These are phyloP conservation scores for Gobio occitaniae DNA, from an alignment of 2,797 vertebrate species.

Conservation along the genomic window DNA sequence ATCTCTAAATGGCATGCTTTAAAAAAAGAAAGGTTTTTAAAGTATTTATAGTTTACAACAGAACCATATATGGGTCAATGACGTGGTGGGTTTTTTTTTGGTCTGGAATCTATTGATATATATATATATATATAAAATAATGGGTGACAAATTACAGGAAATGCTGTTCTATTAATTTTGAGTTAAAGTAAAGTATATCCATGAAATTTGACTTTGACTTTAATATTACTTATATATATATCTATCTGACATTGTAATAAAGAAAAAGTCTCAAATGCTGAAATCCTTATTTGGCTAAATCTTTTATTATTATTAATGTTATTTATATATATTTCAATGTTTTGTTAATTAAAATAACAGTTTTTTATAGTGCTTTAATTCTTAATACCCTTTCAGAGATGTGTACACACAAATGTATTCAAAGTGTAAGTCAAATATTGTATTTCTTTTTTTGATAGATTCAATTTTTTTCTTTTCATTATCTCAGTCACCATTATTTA, in stretches of 20 bases:
- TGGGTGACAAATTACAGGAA: neutral
- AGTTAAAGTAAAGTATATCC: too few species aligned
- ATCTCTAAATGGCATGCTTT: neutral
- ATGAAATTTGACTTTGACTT: too few species aligned
- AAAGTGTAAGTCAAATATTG: neutral
- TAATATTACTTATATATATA: too few species aligned
- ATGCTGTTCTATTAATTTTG: neutral
- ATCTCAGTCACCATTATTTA: neutral
- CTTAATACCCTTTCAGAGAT: neutral
- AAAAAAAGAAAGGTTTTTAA: neutral
- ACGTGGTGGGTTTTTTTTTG: neutral
- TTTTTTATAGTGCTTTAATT: neutral
- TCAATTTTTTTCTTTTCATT: neutral
- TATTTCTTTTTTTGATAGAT: neutral
- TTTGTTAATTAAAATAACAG: neutral
- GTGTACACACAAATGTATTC: neutral
- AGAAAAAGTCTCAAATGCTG: too few species aligned
- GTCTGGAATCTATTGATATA: neutral
- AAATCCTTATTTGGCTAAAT: too few species aligned
- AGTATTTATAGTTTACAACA: neutral
- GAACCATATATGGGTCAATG: neutral
- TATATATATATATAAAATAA: too few species aligned
- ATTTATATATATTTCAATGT: neutral
- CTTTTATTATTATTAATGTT: too few species aligned
- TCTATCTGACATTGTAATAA: too few species aligned